These are phyloP conservation scores for Lepidostoma basale DNA, from an alignment of 1,140 invertebrate genomes.

Conservation along the genomic window DNA sequence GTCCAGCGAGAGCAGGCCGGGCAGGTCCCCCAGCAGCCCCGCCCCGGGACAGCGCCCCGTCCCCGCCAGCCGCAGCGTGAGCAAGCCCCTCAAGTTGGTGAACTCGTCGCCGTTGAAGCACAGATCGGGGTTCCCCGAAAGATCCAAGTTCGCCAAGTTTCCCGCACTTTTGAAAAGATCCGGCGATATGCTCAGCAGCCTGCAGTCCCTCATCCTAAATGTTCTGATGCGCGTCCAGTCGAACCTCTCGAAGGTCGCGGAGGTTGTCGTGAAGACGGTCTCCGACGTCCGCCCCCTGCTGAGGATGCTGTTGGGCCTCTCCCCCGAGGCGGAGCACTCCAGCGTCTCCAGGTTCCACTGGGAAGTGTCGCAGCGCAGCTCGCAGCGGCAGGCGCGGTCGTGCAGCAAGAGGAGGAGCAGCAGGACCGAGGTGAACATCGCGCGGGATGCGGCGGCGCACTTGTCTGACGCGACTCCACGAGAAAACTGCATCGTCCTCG, in stretches of 20 bases:
- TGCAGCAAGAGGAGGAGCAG: too few species aligned
- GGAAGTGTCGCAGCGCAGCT: neutral
- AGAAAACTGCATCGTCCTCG: too few species aligned
- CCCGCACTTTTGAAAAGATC: neutral
- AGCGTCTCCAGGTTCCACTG: neutral
- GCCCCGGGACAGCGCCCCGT: neutral
- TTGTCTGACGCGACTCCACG: too few species aligned
- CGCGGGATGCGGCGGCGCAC: too few species aligned
- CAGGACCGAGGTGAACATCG: too few species aligned
- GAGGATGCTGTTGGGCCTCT: neutral
- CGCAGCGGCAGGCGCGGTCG: neutral
- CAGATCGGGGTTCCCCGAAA: neutral
- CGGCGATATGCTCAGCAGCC: neutral
- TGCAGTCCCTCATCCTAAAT: neutral
- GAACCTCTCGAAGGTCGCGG: neutral
- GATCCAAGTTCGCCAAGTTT: neutral
- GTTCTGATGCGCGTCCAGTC: neutral
- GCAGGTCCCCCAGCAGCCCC: neutral
- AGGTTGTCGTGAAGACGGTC: neutral
- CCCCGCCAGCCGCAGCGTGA: neutral
- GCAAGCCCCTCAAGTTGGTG: neutral
- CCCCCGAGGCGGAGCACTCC: neutral
- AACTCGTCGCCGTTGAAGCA: neutral
- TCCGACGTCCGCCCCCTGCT: neutral
- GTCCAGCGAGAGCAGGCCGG: neutral